These are phyloP conservation scores for Patella pellucida DNA, from an alignment of 2,888 invertebrate genomes.

Conservation along the genomic window DNA sequence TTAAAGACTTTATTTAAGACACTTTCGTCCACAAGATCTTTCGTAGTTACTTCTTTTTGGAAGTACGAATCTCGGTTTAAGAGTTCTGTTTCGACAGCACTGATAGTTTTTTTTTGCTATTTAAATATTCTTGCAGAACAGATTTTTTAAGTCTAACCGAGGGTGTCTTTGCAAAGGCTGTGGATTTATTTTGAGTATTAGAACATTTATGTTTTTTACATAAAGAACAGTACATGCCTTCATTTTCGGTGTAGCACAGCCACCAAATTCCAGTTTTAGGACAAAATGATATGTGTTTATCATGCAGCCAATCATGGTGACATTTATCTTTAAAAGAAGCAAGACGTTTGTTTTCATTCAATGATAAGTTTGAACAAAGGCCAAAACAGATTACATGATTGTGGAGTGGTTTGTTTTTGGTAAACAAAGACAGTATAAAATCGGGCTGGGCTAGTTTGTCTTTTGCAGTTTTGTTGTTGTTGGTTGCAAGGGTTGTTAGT, in stretches of 20 bases:
- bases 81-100: neutral
- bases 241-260: neutral
- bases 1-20: neutral
- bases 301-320: neutral
- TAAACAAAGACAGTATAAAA: too few relatives aligned
- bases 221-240: neutral
- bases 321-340: too few relatives aligned
- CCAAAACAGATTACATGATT: too few relatives aligned
- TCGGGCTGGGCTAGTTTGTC: too few relatives aligned
- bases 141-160: neutral
- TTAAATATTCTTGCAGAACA: neutral
- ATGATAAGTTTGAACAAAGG: too few relatives aligned
- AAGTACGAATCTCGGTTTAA: neutral
- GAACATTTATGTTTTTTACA: neutral
- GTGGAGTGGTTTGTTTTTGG: too few relatives aligned
- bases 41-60: neutral
- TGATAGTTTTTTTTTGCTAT: neutral
- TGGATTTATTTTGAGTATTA: neutral
- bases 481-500: too few relatives aligned
- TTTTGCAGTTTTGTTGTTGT: too few relatives aligned
- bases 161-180: neutral
- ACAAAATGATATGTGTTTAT: neutral
- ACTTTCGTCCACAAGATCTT: neutral
- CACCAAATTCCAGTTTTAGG: slow-evolving; percentile 8
- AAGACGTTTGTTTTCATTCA: too few relatives aligned